Conservation (phyloP, 2,888 invertebrate species). For the Sarcophaga variegata region DNA sequence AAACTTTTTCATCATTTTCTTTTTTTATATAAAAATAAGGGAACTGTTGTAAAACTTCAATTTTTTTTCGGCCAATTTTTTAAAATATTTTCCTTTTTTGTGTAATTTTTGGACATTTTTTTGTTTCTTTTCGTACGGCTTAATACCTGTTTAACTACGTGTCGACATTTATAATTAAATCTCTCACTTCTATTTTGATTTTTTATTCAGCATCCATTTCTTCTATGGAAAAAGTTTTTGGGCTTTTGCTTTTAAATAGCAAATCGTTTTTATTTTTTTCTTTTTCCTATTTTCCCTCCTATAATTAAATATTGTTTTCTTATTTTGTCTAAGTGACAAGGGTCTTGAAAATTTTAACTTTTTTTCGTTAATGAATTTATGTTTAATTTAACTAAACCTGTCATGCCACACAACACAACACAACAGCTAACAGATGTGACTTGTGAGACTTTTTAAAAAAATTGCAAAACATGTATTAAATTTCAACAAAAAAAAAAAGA, state of each 20-base stretch:
- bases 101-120: too few relatives aligned
- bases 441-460: constrained; percentile 4
- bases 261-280: neutral
- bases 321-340: constrained; percentile 63
- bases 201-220: neutral
- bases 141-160: constrained; percentile 62
- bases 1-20: constrained; percentile 51
- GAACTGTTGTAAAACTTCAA: constrained; percentile 24
- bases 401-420: neutral
- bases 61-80: constrained; percentile 48
- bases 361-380: constrained; percentile 67
- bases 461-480: neutral
- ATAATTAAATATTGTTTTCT: constrained; percentile 69
- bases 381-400: constrained; percentile 57
- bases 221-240: constrained; percentile 53
- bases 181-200: constrained; percentile 37
- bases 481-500: neutral
- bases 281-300: constrained; percentile 14
- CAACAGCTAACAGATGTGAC: constrained; percentile 53
- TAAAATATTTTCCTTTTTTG: neutral
- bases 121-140: neutral
- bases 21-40: constrained; percentile 3
- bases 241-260: constrained; percentile 52
- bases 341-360: constrained; percentile 52
- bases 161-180: constrained; percentile 70